Percentiles rank a stretch among this genome's conserved stretches.
phyloP scores from a whole-genome alignment of 2,797 vertebrate genomes.

The Agapornis canus region DNA sequence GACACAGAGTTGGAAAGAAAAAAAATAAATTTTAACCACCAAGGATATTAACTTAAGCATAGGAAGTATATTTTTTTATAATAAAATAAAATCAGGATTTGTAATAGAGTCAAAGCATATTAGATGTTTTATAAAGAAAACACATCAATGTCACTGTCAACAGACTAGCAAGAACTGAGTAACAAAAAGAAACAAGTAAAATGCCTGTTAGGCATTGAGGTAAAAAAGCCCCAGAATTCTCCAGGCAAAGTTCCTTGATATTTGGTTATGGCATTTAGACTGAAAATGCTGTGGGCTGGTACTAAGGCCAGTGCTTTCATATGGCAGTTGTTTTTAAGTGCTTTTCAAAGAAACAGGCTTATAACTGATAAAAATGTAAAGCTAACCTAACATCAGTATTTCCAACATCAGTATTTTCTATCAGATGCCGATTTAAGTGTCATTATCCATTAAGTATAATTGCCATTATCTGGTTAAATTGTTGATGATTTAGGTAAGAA shows the following conservation, averaged over 20 bases:
- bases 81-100: background rate
- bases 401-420: background rate
- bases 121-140: background rate
- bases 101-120: background rate
- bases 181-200: background rate
- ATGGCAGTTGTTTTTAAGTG: background rate
- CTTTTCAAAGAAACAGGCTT: background rate
- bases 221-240: background rate
- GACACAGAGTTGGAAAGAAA: background rate
- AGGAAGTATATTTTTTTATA: background rate
- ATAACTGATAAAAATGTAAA: background rate
- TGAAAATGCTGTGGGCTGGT: background rate
- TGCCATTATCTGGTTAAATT: background rate
- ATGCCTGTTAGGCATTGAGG: background rate
- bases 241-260: background rate
- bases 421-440: background rate
- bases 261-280: background rate
- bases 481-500: background rate
- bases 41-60: background rate
- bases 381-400: background rate
- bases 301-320: background rate
- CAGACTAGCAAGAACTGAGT: background rate
- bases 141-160: background rate
- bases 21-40: fast-evolving
- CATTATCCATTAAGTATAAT: background rate